These are phyloP conservation scores for Nemotelus nigrinus DNA, from an alignment of 2,888 invertebrate species.

Conservation along the genomic window DNA sequence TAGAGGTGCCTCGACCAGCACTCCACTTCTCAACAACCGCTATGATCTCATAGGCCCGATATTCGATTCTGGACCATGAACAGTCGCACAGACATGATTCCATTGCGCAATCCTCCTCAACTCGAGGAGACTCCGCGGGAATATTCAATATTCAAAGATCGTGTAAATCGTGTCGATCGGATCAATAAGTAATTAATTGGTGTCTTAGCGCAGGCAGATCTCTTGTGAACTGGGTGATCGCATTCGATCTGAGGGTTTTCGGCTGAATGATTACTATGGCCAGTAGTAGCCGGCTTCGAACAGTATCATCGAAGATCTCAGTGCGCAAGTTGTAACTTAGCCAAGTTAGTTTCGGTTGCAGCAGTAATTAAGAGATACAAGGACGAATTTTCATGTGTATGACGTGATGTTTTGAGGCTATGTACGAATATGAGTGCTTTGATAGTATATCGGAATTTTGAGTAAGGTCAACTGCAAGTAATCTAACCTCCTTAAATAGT, in stretches of 20 bases:
- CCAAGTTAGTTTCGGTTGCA: neutral
- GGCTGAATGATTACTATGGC: neutral
- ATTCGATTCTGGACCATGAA: conserved; percentile 6
- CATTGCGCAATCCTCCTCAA: neutral
- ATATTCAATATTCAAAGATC: neutral
- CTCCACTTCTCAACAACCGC: neutral
- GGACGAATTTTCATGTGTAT: neutral
- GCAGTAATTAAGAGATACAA: conserved; percentile 1
- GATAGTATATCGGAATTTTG: neutral
- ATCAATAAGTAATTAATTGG: conserved; percentile 27
- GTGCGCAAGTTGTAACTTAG: neutral
- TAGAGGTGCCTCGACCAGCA: neutral
- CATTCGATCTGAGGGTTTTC: neutral
- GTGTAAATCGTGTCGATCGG: conserved; percentile 24
- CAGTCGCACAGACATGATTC: neutral
- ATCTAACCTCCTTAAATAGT: neutral
- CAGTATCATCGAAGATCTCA: neutral
- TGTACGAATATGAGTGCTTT: neutral
- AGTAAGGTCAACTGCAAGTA: neutral
- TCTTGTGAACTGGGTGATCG: neutral
- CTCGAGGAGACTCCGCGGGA: neutral
- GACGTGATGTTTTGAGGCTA: neutral
- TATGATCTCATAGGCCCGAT: neutral
- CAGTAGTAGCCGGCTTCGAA: neutral
- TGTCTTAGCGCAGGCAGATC: conserved; percentile 12